Evolutionary conservation across 2,888 invertebrate genomes (phyloP).

Genomic region (Hirtodrosophila confusa): DNA sequence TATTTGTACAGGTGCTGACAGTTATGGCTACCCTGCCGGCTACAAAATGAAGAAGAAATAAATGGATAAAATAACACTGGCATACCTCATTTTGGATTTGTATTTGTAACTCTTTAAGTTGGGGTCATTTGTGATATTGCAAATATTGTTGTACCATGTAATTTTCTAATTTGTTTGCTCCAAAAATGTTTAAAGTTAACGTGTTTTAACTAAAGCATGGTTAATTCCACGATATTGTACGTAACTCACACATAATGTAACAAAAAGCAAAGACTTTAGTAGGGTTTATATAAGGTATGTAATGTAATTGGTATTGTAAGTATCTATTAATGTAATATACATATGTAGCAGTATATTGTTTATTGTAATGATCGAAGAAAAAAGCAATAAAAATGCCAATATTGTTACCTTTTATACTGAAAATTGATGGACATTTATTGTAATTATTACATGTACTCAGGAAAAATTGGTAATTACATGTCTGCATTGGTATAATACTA

Average conservation of each 20-base stretch:
- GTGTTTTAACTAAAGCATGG: slow-evolving; percentile 13
- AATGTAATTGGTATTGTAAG: slow-evolving; percentile 22
- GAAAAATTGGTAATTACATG: too few species aligned
- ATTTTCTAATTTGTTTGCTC: slow-evolving; percentile 44
- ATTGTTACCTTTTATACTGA: slow-evolving; percentile 41
- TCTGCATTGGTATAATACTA: too few species aligned
- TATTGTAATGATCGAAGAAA: slow-evolving; percentile 34
- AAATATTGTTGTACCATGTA: slow-evolving; percentile 61
- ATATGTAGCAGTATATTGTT: slow-evolving; percentile 20
- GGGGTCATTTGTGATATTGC: slow-evolving; percentile 80
- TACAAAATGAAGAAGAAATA: slow-evolving; percentile 77
- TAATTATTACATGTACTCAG: not conserved
- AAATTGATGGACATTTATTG: not conserved
- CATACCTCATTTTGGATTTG: slow-evolving; percentile 44
- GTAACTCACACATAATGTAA: slow-evolving; percentile 13
- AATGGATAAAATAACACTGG: not conserved
- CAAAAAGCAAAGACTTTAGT: slow-evolving; percentile 36
- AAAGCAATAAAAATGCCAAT: slow-evolving; percentile 45
- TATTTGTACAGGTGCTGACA: slow-evolving; percentile 85
- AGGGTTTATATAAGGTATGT: slow-evolving; percentile 48
- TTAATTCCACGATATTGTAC: slow-evolving; percentile 10
- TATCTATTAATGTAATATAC: slow-evolving; percentile 13
- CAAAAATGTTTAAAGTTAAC: slow-evolving; percentile 22
- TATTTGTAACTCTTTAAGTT: slow-evolving; percentile 68
- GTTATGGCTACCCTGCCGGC: slow-evolving; percentile 85